phyloP scores from a whole-genome alignment of 2,797 vertebrate species.

The Phrynocephalus guinanensis region DNA sequence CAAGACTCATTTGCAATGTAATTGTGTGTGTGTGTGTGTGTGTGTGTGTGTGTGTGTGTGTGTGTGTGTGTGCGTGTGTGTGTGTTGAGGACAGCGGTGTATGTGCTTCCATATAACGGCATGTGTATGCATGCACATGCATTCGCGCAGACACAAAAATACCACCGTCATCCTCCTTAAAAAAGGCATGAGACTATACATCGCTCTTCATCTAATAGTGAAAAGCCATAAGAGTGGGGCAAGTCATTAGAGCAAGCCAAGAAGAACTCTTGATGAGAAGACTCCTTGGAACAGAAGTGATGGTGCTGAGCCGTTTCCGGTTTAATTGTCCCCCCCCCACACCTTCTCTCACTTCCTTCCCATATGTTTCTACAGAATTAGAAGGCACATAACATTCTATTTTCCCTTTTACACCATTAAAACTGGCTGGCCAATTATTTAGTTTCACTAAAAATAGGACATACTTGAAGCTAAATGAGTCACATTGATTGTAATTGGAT shows the following conservation, averaged over 20 bases:
- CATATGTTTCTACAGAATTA: neutral
- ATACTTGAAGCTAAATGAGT: conserved; percentile 3
- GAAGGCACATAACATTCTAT: neutral
- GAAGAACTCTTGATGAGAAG: neutral
- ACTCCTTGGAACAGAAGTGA: neutral
- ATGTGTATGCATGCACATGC: too few relatives aligned
- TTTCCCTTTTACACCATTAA: neutral
- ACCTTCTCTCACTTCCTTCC: neutral
- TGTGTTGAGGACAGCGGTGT: too few relatives aligned
- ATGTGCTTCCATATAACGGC: too few relatives aligned
- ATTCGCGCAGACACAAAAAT: neutral
- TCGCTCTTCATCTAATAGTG: neutral
- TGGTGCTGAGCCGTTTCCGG: neutral
- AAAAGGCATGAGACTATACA: neutral
- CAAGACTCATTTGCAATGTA: neutral
- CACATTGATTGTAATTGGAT: conserved; percentile 5
- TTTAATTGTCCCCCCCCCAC: neutral
- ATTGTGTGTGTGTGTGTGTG: neutral
- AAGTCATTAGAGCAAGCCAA: neutral
- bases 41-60: too few relatives aligned
- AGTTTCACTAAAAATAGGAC: conserved; percentile 6
- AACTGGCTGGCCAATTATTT: neutral
- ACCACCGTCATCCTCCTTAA: neutral
- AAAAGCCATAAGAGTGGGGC: neutral
- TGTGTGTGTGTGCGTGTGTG: too few relatives aligned